phyloP scores from a whole-genome alignment of 1,140 invertebrate species.

The Hyphantria cunea region DNA sequence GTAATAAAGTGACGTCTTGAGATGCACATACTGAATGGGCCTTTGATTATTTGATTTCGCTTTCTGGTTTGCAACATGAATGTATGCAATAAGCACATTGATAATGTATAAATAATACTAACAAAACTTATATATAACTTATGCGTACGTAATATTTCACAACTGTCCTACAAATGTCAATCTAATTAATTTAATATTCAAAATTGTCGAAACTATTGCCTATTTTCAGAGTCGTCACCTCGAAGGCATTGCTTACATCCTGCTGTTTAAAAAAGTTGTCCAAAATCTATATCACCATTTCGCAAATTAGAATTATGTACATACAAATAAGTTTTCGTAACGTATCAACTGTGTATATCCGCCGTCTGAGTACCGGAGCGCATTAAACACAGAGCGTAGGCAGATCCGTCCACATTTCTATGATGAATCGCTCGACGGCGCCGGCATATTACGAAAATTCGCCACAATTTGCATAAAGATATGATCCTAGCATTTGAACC shows the following conservation, averaged over 20 bases:
- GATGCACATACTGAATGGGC: slow-evolving; percentile 18
- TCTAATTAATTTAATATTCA: slow-evolving; percentile 2
- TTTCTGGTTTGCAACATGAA: background rate
- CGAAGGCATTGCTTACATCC: background rate
- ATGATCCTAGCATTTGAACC: slow-evolving; percentile 53
- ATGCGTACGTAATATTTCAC: background rate
- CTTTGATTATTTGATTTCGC: slow-evolving; percentile 19
- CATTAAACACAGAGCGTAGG: slow-evolving; percentile 68
- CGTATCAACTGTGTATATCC: slow-evolving; percentile 52
- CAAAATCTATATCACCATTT: slow-evolving; percentile 12
- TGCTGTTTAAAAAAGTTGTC: background rate
- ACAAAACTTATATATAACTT: too few species aligned
- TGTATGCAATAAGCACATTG: too few species aligned
- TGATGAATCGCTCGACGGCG: slow-evolving; percentile 70
- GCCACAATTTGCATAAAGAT: slow-evolving; percentile 71
- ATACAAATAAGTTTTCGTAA: slow-evolving; percentile 56
- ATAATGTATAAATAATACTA: too few species aligned
- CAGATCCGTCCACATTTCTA: slow-evolving; percentile 74
- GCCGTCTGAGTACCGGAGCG: slow-evolving; percentile 52
- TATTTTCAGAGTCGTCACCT: background rate
- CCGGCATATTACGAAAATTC: slow-evolving; percentile 72
- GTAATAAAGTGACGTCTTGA: slow-evolving; percentile 5
- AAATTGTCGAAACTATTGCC: too few species aligned
- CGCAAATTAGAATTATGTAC: slow-evolving; percentile 26
- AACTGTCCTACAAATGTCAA: background rate